Base-by-base conservation (phyloP, 2,888 invertebrate species). In the Thumatha senex region DNA sequence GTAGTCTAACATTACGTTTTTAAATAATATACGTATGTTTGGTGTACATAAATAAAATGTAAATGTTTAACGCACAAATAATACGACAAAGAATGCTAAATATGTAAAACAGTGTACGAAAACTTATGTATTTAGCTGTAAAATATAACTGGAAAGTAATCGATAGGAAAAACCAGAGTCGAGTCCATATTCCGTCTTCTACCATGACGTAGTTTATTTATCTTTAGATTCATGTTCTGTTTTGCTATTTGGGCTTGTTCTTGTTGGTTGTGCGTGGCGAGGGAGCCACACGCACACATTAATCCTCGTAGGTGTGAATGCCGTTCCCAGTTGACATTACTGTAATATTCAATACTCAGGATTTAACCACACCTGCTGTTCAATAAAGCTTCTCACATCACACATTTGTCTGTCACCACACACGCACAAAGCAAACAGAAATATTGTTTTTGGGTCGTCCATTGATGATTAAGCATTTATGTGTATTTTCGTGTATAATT, bases 1-100 rank as follows among this genome's bases (percentile, higher is more conserved):
- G 86, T 88, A 85, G 86, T 70, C 77, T 84, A 80, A 82, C 67
- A 84, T 86, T 89, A 80, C 80, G 82, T 86, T 88, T 47, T 84
- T 78, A 76, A 84, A 82, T 86, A 82, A 86, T 86, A 86, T 87
- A 87, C 80, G 87, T 89, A 89, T 89, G 84, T 87, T 90, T 88
- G 88, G 80, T 91, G 91, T 91, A 91, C 84, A 91, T 91, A 91
- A 87, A 87, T 90, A 89, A 90, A 80, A 83, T 89, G 86, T 90
- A 90, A 89, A 89, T 89, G 89, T 90, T 89, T 89, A 91, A 91
- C 91, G 91, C 91, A 91, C 91, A 91, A 91, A 88, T 89, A 86
- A 84, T 84, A 84, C 77, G 80, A 81, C 78, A 67, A 72, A 52
- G 74, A 72, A 78, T 77, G 83, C 82, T 85, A 83, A 78, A 69